Evolutionary conservation across 2,888 invertebrate species (phyloP).

Genomic region (Hypena proboscidalis): DNA sequence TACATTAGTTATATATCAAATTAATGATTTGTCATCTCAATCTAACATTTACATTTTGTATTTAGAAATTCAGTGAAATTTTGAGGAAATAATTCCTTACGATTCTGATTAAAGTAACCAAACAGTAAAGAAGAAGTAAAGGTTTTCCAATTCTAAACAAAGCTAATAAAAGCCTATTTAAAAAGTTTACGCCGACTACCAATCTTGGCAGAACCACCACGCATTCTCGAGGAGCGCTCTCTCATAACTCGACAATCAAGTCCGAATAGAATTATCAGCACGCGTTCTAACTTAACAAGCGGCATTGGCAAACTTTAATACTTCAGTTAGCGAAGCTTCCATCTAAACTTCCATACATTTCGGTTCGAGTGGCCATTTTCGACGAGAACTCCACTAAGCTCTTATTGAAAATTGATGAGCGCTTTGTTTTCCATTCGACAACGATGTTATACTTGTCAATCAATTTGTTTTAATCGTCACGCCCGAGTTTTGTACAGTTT

Average conservation of each 20-base stretch:
- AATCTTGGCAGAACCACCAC: background rate
- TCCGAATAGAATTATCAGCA: slow-evolving; percentile 3
- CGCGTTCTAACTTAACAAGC: slow-evolving; percentile 14
- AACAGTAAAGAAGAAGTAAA: too few relatives aligned
- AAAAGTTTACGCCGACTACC: too few relatives aligned
- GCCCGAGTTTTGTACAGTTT: slow-evolving; percentile 9
- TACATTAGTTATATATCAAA: too few relatives aligned
- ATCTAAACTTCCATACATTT: slow-evolving; percentile 38
- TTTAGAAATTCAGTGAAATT: too few relatives aligned
- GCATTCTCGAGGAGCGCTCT: slow-evolving; percentile 15
- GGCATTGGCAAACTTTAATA: slow-evolving; percentile 27
- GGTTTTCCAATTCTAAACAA: too few relatives aligned
- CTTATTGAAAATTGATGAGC: slow-evolving; percentile 40
- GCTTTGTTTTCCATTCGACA: slow-evolving; percentile 32
- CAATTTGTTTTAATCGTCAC: slow-evolving; percentile 19
- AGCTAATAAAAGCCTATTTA: too few relatives aligned
- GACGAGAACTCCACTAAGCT: slow-evolving; percentile 30
- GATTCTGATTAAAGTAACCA: too few relatives aligned
- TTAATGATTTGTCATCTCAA: too few relatives aligned
- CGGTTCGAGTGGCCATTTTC: slow-evolving; percentile 35
- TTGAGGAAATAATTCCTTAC: too few relatives aligned
- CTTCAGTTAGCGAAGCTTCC: slow-evolving; percentile 34
- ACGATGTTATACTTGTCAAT: slow-evolving; percentile 19
- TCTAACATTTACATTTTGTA: too few relatives aligned
- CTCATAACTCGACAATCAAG: slow-evolving; percentile 25